Evolutionary conservation across 2,113 vertebrate genomes (phyloP).

Genomic region (Toxostoma redivivum): DNA sequence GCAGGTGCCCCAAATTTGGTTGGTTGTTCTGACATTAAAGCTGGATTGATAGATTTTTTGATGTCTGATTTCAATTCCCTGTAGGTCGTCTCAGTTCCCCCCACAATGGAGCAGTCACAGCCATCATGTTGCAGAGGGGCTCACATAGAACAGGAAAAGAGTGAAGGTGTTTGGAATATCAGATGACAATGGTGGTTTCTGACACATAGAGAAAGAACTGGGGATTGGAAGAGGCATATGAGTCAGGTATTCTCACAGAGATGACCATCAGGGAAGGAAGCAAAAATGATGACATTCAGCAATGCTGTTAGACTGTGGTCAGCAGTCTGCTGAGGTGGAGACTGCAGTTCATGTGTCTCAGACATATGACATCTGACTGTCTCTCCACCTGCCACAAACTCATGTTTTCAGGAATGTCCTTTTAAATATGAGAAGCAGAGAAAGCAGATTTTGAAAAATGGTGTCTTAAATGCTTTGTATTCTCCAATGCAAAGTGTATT

Average conservation of each 20-base stretch:
- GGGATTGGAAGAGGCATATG: not conserved
- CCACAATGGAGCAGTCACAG: not conserved
- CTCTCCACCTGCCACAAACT: not conserved
- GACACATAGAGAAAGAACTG: not conserved
- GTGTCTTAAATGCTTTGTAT: not conserved
- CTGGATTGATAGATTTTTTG: not conserved
- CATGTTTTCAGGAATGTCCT: not conserved
- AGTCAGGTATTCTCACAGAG: constrained; percentile 9
- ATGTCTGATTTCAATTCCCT: not conserved
- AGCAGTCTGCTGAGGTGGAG: not conserved
- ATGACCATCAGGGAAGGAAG: not conserved
- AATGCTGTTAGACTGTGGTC: not conserved
- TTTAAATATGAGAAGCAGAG: not conserved
- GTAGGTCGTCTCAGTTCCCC: not conserved
- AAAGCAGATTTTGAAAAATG: not conserved
- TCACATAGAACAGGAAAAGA: not conserved
- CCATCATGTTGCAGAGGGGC: not conserved
- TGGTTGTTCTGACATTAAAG: not conserved
- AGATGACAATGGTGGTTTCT: not conserved
- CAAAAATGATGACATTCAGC: not conserved
- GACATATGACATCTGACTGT: not conserved
- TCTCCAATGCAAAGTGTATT: not conserved
- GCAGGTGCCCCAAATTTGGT: not conserved
- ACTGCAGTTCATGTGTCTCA: not conserved
- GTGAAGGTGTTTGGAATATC: not conserved